These are phyloP conservation scores for Drosophila gaucha DNA, from an alignment of 2,888 invertebrate genomes.

Conservation along the genomic window DNA sequence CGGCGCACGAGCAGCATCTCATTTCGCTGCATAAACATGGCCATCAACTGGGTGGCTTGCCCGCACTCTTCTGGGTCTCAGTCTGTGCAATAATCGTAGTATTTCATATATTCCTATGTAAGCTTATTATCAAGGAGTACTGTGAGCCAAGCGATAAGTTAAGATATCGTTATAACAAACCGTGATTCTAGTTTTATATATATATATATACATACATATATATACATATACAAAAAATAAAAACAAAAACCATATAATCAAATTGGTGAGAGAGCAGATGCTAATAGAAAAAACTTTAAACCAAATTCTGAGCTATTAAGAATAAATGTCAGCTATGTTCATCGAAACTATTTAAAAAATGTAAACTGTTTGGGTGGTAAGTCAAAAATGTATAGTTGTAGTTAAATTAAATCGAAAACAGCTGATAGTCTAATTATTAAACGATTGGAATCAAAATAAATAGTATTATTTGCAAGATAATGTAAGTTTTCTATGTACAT, in stretches of 20 bases:
- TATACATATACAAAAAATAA: slow-evolving; percentile 22
- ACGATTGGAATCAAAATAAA: slow-evolving; percentile 4
- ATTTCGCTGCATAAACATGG: slow-evolving; percentile 96
- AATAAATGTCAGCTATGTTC: background rate
- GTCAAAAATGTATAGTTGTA: slow-evolving; percentile 2
- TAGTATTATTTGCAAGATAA: slow-evolving; percentile 9
- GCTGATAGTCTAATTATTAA: too few relatives aligned
- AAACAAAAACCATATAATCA: slow-evolving; percentile 32
- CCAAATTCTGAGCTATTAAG: too few relatives aligned
- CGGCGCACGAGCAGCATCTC: slow-evolving; percentile 95
- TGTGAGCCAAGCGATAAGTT: slow-evolving; percentile 90
- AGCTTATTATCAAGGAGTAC: slow-evolving; percentile 95
- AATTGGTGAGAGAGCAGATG: slow-evolving; percentile 26
- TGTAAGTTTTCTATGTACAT: slow-evolving; percentile 11
- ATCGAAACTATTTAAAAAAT: slow-evolving; percentile 1
- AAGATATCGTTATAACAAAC: slow-evolving; percentile 89
- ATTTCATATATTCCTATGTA: slow-evolving; percentile 96
- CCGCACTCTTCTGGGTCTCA: slow-evolving; percentile 96
- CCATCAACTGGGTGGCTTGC: slow-evolving; percentile 94
- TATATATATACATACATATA: slow-evolving; percentile 7
- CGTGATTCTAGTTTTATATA: slow-evolving; percentile 85
- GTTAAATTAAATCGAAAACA: slow-evolving; percentile 5
- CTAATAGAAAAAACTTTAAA: background rate
- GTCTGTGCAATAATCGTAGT: slow-evolving; percentile 94
- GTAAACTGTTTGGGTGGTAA: background rate